Evolutionary conservation across 2,797 vertebrate genomes (phyloP).

Genomic region (Simalia tracyae): DNA sequence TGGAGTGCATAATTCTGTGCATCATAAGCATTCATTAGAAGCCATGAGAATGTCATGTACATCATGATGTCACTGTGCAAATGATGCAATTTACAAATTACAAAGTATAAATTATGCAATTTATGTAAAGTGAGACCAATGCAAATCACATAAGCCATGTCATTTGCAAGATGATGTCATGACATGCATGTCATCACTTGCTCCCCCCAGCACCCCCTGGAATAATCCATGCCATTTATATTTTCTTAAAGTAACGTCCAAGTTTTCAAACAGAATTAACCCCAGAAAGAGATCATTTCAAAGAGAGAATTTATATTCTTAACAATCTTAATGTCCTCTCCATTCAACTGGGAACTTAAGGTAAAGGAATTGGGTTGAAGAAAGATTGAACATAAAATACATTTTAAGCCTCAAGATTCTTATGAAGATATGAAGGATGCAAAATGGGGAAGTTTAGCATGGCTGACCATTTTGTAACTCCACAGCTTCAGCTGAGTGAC

Average conservation of each 20-base stretch:
- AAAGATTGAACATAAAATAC: not conserved
- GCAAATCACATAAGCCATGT: not conserved
- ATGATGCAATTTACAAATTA: not conserved
- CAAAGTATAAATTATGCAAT: not conserved
- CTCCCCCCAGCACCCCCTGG: not conserved
- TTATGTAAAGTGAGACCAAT: not conserved
- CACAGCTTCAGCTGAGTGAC: not conserved
- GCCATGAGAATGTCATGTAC: not conserved
- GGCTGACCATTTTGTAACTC: not conserved
- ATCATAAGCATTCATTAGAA: not conserved
- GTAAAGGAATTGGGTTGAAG: not conserved
- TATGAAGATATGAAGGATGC: not conserved
- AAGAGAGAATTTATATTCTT: not conserved
- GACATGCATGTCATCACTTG: not conserved
- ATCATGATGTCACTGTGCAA: not conserved
- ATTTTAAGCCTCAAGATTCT: not conserved
- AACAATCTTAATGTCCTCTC: not conserved
- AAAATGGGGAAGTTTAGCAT: not conserved
- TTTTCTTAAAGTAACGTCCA: not conserved
- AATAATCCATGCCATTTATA: not conserved
- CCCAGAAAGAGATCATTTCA: not conserved
- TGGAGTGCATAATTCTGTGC: not conserved
- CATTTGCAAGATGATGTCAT: not conserved
- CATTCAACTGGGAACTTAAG: no score
- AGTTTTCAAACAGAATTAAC: not conserved